Evolutionary conservation across 2,888 invertebrate genomes (phyloP), one percentile per base, ranked within the genome.

Genomic region (Nomada lathburiana): DNA sequence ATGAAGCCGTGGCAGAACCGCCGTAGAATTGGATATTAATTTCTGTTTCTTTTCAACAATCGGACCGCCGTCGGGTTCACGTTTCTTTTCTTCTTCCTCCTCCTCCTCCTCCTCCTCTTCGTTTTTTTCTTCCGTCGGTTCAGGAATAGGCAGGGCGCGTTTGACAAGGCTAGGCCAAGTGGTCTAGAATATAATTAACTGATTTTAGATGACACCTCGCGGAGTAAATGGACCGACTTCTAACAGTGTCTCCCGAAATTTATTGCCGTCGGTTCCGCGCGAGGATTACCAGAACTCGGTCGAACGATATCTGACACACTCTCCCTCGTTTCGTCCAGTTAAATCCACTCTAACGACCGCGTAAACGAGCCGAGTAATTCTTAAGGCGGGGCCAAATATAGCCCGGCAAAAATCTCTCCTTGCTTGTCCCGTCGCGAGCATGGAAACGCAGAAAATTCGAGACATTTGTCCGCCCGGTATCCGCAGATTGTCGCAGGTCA

Each of bases 231-330:
- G 80, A 82, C 52, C 77, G 76, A 2, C 18, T 18, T 64, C 80
- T 81, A 78, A 72, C 76, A 76, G 57, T 75, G 67, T 63, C 59
- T n/a, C 77, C 59, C 29, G 42, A 55, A 89, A 89, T 90, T 89
- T 88, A 89, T 86, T 85, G 64, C 77, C 68, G 72, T 64, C 52
- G 63, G 72, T 88, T 74, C 76, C 68, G 72, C 74, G 52, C 77
- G 75, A 70, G 86, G 86, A 84, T 89, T 82, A 85, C 64, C 68
- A 83, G 82, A 85, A 85, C 80, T 88, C 81, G 83, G 81, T 81
- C 83, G 83, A 84, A 82, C 74, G 84, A 84, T 89, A 88, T 76
- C 80, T 84, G 85, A 89, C 88, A 89, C 85, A 84, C 82, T 83
- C 79, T 70, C 57, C 53, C 80, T 70, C 62, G 69, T 77, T 74